Percentiles rank a stretch among this genome's conserved stretches.
phyloP scores from a whole-genome alignment of 2,797 vertebrate genomes.

The Hafferia zeledoni region DNA sequence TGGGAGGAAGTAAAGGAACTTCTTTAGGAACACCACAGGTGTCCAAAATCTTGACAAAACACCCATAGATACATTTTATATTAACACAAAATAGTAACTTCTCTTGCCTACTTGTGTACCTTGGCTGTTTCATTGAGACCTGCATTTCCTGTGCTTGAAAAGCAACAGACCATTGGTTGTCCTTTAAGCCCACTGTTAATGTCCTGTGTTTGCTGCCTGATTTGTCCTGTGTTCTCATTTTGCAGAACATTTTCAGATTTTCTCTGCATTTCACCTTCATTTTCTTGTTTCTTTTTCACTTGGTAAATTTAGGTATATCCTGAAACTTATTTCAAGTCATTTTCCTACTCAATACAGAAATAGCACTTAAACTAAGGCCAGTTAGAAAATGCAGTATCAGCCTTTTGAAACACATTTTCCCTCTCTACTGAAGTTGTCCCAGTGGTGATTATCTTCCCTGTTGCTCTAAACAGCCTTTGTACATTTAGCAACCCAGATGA shows the following conservation, averaged over 20 bases:
- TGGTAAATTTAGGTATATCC: neutral
- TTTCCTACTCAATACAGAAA: neutral
- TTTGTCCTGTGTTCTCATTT: neutral
- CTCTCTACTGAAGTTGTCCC: neutral
- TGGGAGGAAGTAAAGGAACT: neutral
- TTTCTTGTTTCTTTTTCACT: neutral
- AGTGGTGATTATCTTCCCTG: neutral
- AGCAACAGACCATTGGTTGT: neutral
- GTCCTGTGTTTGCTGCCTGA: neutral
- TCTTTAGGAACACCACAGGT: neutral
- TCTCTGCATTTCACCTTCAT: neutral
- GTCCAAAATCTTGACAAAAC: neutral
- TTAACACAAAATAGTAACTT: neutral
- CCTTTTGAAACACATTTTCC: neutral
- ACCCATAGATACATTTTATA: neutral
- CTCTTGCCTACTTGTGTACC: neutral
- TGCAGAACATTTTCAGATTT: neutral
- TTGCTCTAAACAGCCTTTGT: neutral
- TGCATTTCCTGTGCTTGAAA: neutral
- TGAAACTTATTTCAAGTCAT: neutral
- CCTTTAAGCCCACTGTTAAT: neutral
- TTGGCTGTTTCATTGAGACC: neutral
- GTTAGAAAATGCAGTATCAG: neutral
- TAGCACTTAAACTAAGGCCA: neutral
- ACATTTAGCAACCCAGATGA: neutral